These are phyloP conservation scores for Pelagia noctiluca DNA, from an alignment of 30 jellyfish, hydroid and myxozoan genomes.

Conservation along the genomic window DNA sequence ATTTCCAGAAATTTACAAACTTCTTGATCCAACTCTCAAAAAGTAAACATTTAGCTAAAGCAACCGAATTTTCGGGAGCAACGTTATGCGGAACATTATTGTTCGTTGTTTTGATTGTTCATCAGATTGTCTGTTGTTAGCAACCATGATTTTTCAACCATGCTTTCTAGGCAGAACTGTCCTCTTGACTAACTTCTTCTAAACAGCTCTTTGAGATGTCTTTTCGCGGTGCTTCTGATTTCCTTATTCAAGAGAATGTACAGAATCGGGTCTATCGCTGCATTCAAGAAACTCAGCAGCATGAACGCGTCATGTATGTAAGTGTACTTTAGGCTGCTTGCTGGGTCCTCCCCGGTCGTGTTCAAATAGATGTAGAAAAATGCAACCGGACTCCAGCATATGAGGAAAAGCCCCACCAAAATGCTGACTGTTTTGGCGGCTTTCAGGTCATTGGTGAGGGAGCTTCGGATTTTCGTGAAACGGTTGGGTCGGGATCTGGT, in stretches of 20 bases:
- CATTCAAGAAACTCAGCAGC: conserved; percentile 67
- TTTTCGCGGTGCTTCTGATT: conserved; percentile 48
- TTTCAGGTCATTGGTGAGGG: conserved; percentile 67
- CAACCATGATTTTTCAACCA: no score
- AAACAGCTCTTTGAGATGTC: conserved; percentile 17
- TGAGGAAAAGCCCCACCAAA: conserved; percentile 80
- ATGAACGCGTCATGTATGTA: conserved; percentile 74
- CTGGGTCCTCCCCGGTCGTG: conserved; percentile 46
- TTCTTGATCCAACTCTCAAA: no score
- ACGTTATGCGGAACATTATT: no score
- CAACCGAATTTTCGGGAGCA: no score
- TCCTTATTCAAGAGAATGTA: conserved; percentile 70
- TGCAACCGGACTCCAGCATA: conserved; percentile 92
- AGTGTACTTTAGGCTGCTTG: conserved; percentile 21
- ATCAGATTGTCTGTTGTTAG: no score
- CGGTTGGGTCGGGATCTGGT: conserved; percentile 29
- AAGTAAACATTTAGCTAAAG: no score
- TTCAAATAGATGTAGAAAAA: conserved; percentile 73
- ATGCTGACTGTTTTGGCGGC: conserved; percentile 91
- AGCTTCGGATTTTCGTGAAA: conserved; percentile 38
- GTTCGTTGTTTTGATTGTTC: no score
- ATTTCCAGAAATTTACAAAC: no score
- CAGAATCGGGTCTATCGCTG: conserved; percentile 78
- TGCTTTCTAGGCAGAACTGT: no score
- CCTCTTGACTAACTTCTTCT: no score